Conservation (phyloP, 2,888 invertebrate genomes). For the Ypsolopha scabrella region DNA sequence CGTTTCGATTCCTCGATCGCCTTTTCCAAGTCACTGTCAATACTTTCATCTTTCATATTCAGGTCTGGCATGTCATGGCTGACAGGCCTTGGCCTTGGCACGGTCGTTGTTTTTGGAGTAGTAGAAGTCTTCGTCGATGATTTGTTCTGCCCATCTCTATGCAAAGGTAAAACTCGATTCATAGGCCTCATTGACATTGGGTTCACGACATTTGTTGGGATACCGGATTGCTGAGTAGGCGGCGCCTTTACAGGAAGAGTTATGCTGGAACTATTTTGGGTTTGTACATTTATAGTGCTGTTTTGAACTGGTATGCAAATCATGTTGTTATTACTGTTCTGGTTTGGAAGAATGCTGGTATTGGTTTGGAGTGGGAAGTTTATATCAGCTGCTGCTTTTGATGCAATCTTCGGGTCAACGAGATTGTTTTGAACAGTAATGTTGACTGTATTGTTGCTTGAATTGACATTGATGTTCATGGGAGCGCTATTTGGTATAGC, state of each 20-base stretch:
- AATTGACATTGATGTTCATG: conserved; percentile 64
- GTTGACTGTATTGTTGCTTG: conserved; percentile 61
- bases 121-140: conserved; percentile 38
- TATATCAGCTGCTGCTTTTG: conserved; percentile 50
- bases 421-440: conserved; percentile 63
- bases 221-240: conserved; percentile 70
- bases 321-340: conserved; percentile 43
- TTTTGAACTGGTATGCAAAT: conserved; percentile 60
- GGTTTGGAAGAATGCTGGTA: conserved; percentile 42
- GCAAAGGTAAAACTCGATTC: conserved; percentile 83
- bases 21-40: conserved; percentile 63
- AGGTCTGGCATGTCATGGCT: conserved; percentile 66
- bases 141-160: conserved; percentile 73
- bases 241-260: conserved; percentile 69
- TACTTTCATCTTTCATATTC: conserved; percentile 61
- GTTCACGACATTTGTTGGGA: conserved; percentile 80
- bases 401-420: conserved; percentile 61
- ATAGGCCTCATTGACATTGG: conserved; percentile 79
- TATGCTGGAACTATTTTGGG: conserved; percentile 67
- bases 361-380: conserved; percentile 53
- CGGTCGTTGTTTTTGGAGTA: conserved; percentile 34
- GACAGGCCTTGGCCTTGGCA: conserved; percentile 41
- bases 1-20: conserved; percentile 63
- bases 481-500: conserved; percentile 64
- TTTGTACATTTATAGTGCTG: conserved; percentile 58